Percentiles rank a stretch among this genome's conserved stretches.
phyloP scores from a whole-genome alignment of 2,888 invertebrate species.

The Epistrophella euchroma region DNA sequence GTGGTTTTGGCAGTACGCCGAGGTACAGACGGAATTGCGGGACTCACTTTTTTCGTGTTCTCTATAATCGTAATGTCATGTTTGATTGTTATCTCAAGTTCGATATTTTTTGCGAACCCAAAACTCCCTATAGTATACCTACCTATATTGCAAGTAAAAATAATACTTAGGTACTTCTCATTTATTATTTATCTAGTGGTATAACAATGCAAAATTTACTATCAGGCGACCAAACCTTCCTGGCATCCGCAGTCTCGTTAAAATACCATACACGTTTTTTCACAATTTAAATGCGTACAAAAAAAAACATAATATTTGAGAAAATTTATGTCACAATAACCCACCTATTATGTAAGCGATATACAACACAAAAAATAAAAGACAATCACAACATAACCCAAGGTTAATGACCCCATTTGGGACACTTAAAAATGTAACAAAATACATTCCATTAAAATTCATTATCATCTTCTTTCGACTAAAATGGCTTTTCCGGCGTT shows the following conservation, averaged over 20 bases:
- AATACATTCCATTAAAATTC: slow-evolving; percentile 25
- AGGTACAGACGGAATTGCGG: too few species aligned
- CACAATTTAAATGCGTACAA: neutral
- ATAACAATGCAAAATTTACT: neutral
- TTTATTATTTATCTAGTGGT: too few species aligned
- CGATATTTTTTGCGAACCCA: too few species aligned
- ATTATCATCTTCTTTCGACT: slow-evolving; percentile 33
- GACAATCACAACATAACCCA: slow-evolving; percentile 34
- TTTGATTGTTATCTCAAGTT: too few species aligned
- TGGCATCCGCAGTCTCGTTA: neutral
- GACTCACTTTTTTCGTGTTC: too few species aligned
- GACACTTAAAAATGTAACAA: slow-evolving; percentile 33
- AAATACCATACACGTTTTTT: neutral
- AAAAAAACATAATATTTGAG: slow-evolving; percentile 8
- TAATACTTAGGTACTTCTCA: too few species aligned
- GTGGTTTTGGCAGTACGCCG: too few species aligned
- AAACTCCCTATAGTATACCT: too few species aligned
- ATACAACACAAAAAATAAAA: slow-evolving; percentile 19
- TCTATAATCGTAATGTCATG: too few species aligned
- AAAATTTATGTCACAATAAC: slow-evolving; percentile 36
- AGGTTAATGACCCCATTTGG: slow-evolving; percentile 34
- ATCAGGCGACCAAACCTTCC: neutral
- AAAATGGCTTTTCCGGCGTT: slow-evolving; percentile 43
- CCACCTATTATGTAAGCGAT: slow-evolving; percentile 7
- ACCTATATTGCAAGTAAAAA: too few species aligned